phyloP scores from a whole-genome alignment of 2,113 vertebrate species.

The Pontoporia blainvillei region DNA sequence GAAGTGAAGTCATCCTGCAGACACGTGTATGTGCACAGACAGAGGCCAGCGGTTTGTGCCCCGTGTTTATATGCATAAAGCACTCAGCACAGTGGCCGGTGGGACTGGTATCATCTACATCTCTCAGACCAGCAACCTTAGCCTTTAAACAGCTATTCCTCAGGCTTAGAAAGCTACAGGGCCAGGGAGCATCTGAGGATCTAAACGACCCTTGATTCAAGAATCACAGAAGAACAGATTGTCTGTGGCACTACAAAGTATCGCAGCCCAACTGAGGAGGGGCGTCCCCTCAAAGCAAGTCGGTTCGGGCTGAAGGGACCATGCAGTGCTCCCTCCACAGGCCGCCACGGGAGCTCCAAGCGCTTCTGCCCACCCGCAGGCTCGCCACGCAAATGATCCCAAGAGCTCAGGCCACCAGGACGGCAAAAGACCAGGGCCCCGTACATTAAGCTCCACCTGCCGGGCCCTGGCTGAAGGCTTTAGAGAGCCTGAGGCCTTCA shows the following conservation, averaged over 20 bases:
- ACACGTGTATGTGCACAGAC: neutral
- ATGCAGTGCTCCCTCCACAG: rapidly evolving
- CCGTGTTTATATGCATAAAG: neutral
- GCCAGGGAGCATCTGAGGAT: neutral
- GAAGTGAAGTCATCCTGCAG: neutral
- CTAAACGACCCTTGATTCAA: neutral
- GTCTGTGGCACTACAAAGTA: neutral
- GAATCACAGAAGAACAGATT: neutral
- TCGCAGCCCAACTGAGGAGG: neutral
- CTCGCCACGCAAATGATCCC: neutral
- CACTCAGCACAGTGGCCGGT: neutral
- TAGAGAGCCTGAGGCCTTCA: neutral
- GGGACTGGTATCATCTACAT: neutral
- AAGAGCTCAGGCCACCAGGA: neutral
- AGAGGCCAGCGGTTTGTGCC: neutral
- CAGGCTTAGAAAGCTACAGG: neutral
- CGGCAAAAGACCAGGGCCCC: neutral
- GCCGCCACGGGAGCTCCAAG: rapidly evolving
- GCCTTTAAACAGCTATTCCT: neutral
- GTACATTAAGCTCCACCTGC: neutral
- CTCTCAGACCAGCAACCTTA: neutral
- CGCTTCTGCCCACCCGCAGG: neutral
- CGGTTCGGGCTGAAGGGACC: neutral
- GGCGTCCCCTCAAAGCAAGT: neutral
- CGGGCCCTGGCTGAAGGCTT: neutral